Evolutionary conservation across 2,888 invertebrate genomes (phyloP).

Genomic region (Microctonus brassicae): DNA sequence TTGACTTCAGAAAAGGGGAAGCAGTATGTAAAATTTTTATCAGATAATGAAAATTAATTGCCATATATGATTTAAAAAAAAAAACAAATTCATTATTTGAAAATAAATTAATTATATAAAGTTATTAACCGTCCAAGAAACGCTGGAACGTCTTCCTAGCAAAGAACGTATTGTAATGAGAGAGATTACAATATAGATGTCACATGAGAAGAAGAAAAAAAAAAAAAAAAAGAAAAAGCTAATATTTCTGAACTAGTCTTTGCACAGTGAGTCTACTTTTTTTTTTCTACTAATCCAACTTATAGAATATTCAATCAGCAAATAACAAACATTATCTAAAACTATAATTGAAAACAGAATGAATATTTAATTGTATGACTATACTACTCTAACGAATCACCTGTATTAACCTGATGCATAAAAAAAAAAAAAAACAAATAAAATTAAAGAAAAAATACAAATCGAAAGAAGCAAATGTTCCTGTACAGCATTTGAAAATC

Average conservation of each 20-base stretch:
- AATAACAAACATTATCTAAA: no score
- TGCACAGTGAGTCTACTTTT: slow-evolving; percentile 45
- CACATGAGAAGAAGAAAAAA: slow-evolving; percentile 36
- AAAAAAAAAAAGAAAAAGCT: slow-evolving; percentile 22
- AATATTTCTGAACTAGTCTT: slow-evolving; percentile 64
- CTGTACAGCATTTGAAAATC: slow-evolving; percentile 69
- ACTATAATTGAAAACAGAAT: slow-evolving; percentile 1
- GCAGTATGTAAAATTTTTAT: neutral
- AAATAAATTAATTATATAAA: slow-evolving; percentile 42
- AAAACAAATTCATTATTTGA: slow-evolving; percentile 21
- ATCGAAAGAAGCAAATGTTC: slow-evolving; percentile 66
- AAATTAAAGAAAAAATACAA: slow-evolving; percentile 44
- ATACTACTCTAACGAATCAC: slow-evolving; percentile 48
- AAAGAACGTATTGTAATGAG: slow-evolving; percentile 36
- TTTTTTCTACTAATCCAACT: slow-evolving; percentile 39
- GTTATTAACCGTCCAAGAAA: slow-evolving; percentile 59
- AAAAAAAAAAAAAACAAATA: slow-evolving; percentile 40
- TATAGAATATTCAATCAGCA: slow-evolving; percentile 47
- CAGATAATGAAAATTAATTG: neutral
- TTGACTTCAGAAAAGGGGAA: neutral
- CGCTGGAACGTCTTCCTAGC: slow-evolving; percentile 52
- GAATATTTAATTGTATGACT: neutral
- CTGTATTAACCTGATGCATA: slow-evolving; percentile 32
- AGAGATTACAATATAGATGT: slow-evolving; percentile 29
- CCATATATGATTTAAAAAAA: slow-evolving; percentile 14